Percentiles rank a stretch among this genome's conserved stretches.
Evolutionary conservation across 2,797 vertebrate genomes (phyloP).

Genomic region (Enteromius thamalakanensis): DNA sequence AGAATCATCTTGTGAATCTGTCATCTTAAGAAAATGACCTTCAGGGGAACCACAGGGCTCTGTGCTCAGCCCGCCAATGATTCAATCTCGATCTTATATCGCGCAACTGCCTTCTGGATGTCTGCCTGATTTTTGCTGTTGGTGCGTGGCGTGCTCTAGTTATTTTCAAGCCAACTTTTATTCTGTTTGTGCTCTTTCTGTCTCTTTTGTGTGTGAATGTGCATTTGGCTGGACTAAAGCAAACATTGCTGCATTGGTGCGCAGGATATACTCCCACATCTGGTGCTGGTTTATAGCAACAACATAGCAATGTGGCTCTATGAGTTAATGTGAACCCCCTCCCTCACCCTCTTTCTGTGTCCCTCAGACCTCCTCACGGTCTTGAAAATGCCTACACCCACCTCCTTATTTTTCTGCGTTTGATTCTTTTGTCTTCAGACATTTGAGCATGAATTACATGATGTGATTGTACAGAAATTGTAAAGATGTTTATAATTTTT

Average conservation of each 20-base stretch:
- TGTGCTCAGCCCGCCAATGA: neutral
- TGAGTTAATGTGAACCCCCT: conserved; percentile 69
- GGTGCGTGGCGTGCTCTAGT: conserved; percentile 49
- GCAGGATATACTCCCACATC: conserved; percentile 83
- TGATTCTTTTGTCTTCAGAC: conserved; percentile 1
- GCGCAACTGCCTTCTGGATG: conserved; percentile 12
- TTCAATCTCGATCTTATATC: neutral
- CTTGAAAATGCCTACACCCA: neutral
- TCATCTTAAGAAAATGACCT: conserved; percentile 37
- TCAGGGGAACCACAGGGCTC: conserved; percentile 19
- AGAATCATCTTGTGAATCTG: conserved; percentile 20
- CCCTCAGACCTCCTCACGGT: neutral
- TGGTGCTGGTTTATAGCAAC: conserved; percentile 78
- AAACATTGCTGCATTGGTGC: conserved; percentile 73
- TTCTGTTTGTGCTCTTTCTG: conserved; percentile 55
- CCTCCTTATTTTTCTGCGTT: neutral
- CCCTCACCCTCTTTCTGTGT: neutral
- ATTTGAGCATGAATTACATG: neutral
- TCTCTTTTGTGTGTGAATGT: conserved; percentile 64
- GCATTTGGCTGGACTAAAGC: conserved; percentile 73
- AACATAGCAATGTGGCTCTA: conserved; percentile 75
- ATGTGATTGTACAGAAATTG: neutral
- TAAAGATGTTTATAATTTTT: neutral
- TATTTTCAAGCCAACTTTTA: conserved; percentile 48
- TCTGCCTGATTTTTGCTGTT: conserved; percentile 39